phyloP scores from a whole-genome alignment of 2,113 vertebrate species.

The Archilochus colubris region DNA sequence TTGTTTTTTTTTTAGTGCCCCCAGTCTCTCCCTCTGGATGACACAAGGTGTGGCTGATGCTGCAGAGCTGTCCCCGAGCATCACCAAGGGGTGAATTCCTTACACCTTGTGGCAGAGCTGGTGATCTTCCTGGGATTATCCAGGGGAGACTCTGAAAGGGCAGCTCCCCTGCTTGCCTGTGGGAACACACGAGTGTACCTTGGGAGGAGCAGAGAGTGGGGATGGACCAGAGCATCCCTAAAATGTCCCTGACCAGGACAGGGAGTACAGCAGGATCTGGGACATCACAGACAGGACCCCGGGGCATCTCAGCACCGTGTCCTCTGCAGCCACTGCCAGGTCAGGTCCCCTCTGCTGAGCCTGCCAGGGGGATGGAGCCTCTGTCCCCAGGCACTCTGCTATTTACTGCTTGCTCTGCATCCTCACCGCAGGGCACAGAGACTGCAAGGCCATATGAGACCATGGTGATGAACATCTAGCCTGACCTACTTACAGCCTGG shows the following conservation, averaged over 20 bases:
- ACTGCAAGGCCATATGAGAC: not conserved
- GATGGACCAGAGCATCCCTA: not conserved
- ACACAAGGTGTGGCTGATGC: fast-evolving
- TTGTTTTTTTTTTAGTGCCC: not conserved
- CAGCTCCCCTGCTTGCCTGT: not conserved
- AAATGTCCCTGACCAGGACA: fast-evolving
- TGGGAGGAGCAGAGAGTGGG: not conserved
- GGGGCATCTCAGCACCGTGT: fast-evolving
- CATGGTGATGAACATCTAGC: slow-evolving; percentile 11
- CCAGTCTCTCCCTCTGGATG: not conserved
- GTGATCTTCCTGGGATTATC: not conserved
- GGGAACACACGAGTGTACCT: not conserved
- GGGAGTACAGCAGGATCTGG: not conserved
- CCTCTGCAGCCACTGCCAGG: not conserved
- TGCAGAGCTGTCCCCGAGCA: not conserved
- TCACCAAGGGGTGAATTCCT: not conserved
- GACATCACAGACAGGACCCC: not conserved
- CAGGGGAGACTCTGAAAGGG: not conserved
- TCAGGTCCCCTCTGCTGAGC: fast-evolving
- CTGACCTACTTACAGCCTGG: slow-evolving; percentile 58
- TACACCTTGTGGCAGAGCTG: fast-evolving
- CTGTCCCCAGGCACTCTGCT: not conserved
- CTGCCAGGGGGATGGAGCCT: not conserved
- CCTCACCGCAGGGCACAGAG: not conserved
- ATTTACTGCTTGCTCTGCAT: slow-evolving; percentile 14